Evolutionary conservation across 2,888 invertebrate species (phyloP).

Genomic region (Nemurella pictetii): DNA sequence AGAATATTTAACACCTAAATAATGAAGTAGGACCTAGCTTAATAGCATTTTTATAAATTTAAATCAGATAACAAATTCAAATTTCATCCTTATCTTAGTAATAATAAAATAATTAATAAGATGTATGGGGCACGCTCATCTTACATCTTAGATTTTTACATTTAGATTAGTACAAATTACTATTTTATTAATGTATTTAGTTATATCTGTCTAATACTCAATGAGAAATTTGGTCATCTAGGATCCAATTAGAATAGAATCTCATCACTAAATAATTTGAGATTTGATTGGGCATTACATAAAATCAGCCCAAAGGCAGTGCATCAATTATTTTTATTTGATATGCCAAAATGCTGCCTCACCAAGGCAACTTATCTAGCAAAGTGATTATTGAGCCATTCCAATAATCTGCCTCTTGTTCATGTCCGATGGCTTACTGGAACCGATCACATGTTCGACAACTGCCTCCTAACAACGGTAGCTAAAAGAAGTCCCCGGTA

Average conservation of each 20-base stretch:
- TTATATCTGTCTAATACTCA: background rate
- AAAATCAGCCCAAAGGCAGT: slow-evolving; percentile 23
- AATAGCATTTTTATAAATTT: background rate
- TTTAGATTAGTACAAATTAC: slow-evolving; percentile 5
- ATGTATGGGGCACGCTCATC: background rate
- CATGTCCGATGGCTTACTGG: background rate
- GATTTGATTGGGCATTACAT: slow-evolving; percentile 16
- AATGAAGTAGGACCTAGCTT: background rate
- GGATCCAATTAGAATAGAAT: slow-evolving; percentile 3
- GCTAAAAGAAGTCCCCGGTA: background rate
- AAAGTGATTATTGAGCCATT: background rate
- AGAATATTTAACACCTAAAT: background rate
- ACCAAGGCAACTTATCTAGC: background rate
- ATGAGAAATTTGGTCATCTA: slow-evolving; percentile 11
- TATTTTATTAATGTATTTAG: background rate
- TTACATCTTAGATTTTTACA: background rate
- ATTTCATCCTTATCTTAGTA: too few species aligned
- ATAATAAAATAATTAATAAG: background rate
- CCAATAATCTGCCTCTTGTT: background rate
- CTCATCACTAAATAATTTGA: background rate
- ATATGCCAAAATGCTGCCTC: slow-evolving; percentile 16
- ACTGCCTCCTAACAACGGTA: background rate
- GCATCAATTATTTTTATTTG: slow-evolving; percentile 13
- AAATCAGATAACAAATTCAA: background rate
- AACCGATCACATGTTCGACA: background rate